Base-by-base conservation (phyloP, 2,888 invertebrate species). In the Philonicus albiceps region DNA sequence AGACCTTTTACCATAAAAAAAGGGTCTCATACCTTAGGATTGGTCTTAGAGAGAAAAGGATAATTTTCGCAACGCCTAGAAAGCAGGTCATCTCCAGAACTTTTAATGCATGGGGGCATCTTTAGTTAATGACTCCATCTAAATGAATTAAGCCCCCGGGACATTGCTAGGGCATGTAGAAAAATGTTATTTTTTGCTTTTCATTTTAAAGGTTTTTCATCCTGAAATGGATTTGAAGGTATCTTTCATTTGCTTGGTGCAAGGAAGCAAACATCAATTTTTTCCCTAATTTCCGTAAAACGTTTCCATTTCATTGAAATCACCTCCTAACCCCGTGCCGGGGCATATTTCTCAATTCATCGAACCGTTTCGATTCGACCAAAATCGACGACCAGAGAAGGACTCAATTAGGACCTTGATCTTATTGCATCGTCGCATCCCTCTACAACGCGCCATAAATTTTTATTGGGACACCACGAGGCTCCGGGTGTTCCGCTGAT, bases 391-490 rank as follows among this genome's bases (percentile, higher is more conserved):
- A 55, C 19, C 27, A 34, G 34, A n/a, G 53, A 64, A 81, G 81
- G 81, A 55, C 81, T 34, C 81, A 81, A 81, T 81, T 81, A 55
- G 64, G 81, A 53, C 53, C 53, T 31, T 34, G 55, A 78, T 78
- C 78, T 78, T 37, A 27, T 78, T 78, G 78, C 78, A 27, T 49
- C n/a, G n/a, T 22, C 76, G 40, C 19, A 40, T 40, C 76, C 16
- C 49, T 22, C 55, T 34, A 31, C n/a, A 81, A 55, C 22, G 64
- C 81, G 49, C 11, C 64, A 81, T 81, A 64, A 81, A 81, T 81
- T 81, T 81, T 81, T 81, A 81, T 81, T 81, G 55, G 31, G 37
- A 81, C 81, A 81, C 81, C 81, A 81, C 49, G 78, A 78, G 78
- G 78, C 22, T 78, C 49, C 27, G 49, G 49, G 22, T 64, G 64